Conservation (phyloP, 2,888 invertebrate species). For the Rhopalosiphum nymphaeae region DNA sequence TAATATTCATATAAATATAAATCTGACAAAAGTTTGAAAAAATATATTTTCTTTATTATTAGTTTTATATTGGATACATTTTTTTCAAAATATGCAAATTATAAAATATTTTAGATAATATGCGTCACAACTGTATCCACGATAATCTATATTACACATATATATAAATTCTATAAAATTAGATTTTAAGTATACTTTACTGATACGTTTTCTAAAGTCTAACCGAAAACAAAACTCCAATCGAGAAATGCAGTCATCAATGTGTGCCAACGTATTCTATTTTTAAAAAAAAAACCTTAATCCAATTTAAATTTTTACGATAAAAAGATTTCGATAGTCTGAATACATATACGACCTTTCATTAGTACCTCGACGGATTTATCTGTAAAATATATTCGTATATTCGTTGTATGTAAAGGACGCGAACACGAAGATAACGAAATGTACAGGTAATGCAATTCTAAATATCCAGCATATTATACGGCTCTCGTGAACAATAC, state of each 20-base stretch:
- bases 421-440: background rate
- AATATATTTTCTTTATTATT: background rate
- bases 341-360: background rate
- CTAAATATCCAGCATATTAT: background rate
- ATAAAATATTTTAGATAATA: background rate
- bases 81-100: background rate
- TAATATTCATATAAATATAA: background rate
- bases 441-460: background rate
- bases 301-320: background rate
- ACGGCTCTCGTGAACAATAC: background rate
- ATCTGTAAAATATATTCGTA: background rate
- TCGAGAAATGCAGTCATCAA: background rate
- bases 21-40: background rate
- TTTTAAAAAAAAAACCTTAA: background rate
- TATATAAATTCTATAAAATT: background rate
- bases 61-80: background rate
- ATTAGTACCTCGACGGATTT: slow-evolving; percentile 8
- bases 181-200: background rate
- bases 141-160: background rate
- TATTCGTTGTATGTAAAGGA: background rate
- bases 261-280: background rate
- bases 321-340: background rate
- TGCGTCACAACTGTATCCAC: background rate
- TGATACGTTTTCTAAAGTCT: background rate
- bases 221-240: background rate